Base-by-base conservation (phyloP, 2,113 vertebrate genomes). In the Hoplias malabaricus region DNA sequence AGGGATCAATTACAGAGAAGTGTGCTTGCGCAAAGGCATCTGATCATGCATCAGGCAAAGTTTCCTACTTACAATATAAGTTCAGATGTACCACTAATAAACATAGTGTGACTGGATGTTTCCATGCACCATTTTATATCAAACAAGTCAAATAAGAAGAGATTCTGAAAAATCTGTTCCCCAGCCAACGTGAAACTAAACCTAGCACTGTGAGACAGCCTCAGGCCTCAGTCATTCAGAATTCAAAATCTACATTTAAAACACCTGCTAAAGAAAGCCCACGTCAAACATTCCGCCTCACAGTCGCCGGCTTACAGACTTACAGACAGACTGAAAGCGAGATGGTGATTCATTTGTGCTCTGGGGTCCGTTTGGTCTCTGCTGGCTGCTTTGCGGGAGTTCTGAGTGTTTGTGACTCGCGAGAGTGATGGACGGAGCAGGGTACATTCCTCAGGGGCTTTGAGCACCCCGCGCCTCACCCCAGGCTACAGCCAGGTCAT, bases 391-490 rank as follows among this genome's bases (percentile, higher is more conserved):
- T 62, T 11, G 31, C 59, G 36, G 59, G 59, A 63, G 31, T 7
- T 33, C 59, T 21, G 59, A 63, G 59, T 9, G n/a, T 63, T 10
- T 63, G 19, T 19, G 59, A 63, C 10, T 16, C 21, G n/a, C 5
- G 11, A 13, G 21, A 13, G 12, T 25, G 70, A 59, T 38, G 16
- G 14, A 46, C 36, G 42, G 40, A 33, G 19, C 6, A 1, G 54
- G 14, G 7, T 36, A 29, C 40, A 68, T 80, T 77, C 69, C 68
- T 59, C 42, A 12, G 13, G 23, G 70, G 31, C 23, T 62, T 46
- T 78, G 61, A 21, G 4, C 10, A 19, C 57, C n/a, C 29, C 19
- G 11, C 21, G 25, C 57, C 46, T 74, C 54, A 40, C 63, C 78
- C 54, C 38, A 36, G 54, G 53, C 33, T 63, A 68, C 7, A 43